These are phyloP conservation scores for Saturnia pavonia DNA, from an alignment of 2,888 invertebrate genomes.

Conservation along the genomic window DNA sequence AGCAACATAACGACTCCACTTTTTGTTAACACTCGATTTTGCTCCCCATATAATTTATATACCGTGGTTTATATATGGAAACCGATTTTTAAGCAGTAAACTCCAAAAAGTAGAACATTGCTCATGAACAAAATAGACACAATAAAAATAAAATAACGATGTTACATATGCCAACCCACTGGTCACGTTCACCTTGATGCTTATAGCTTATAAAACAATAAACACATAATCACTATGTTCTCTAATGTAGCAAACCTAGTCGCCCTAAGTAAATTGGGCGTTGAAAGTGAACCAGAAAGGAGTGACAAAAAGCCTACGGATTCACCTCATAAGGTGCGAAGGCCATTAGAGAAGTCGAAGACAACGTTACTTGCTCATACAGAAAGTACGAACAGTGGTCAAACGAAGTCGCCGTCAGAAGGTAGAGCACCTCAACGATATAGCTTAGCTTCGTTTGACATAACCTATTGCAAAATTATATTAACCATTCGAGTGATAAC, in stretches of 20 bases:
- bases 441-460: conserved; percentile 77
- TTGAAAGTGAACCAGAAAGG: conserved; percentile 70
- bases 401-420: conserved; percentile 72
- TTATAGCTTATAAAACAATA: conserved; percentile 24
- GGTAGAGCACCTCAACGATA: conserved; percentile 65
- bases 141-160: neutral
- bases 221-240: conserved; percentile 34
- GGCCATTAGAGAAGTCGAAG: conserved; percentile 77
- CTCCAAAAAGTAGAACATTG: neutral
- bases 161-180: conserved; percentile 6
- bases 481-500: conserved; percentile 4
- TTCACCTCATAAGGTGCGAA: conserved; percentile 71
- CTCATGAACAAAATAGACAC: neutral
- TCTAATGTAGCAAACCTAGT: conserved; percentile 76
- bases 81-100: no score
- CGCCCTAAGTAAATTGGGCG: conserved; percentile 80
- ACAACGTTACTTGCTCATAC: conserved; percentile 76
- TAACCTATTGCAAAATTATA: conserved; percentile 66
- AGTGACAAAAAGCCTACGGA: conserved; percentile 72
- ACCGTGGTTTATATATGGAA: no score
- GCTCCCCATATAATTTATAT: no score
- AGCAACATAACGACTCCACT: no score
- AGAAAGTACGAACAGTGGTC: conserved; percentile 72
- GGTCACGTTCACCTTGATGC: neutral
- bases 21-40: no score